Base-by-base conservation (phyloP, 2,113 vertebrate species). In the Melanotaenia duboulayi region DNA sequence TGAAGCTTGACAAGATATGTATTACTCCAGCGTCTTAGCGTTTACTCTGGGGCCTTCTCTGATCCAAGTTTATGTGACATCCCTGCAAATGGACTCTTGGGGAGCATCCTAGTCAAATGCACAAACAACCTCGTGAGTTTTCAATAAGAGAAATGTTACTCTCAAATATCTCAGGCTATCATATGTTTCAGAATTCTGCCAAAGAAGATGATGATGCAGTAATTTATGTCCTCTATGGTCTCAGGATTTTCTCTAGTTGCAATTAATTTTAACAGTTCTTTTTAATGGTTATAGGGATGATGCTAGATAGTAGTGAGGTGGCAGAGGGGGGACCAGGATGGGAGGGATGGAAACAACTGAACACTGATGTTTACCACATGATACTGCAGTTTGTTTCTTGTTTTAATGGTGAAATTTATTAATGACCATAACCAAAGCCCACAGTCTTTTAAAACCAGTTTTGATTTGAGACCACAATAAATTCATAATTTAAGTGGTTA, bases 1-100 rank as follows among this genome's bases (percentile, higher is more conserved):
- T 37, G n/a, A 50, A 44, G 37, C 44, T 64, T 2, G 44, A 64
- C 25, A 64, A 19, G 25, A 46, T 63, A n/a, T 50, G 44, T 22
- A 35, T 64, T 49, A 49, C 25, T 16, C 10, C 23, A 37, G 56
- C 20, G 28, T 32, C 23, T 28, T 44, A 17, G 14, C 39, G 23
- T 19, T 54, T 55, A 17, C 13, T 40, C 24, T 1, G 11, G 19
- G 39, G 35, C 50, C 19, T 46, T 40, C 20, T 51, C 23, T n/a
- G 5, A 49, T 49, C 39, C 44, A 11, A n/a, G 14, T 11, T 46
- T 46, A 46, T 16, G 17, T 40, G 37, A 40, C 32, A 35, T 35
- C 32, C 5, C 32, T 35, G 32, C 5, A 35, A 9, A 7, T 35
- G 32, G 32, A 35, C 5, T 5, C 10, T 17, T 7, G 24, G 10